Conservation (phyloP, 1,140 invertebrate genomes). For the Drosophila sucinea region DNA sequence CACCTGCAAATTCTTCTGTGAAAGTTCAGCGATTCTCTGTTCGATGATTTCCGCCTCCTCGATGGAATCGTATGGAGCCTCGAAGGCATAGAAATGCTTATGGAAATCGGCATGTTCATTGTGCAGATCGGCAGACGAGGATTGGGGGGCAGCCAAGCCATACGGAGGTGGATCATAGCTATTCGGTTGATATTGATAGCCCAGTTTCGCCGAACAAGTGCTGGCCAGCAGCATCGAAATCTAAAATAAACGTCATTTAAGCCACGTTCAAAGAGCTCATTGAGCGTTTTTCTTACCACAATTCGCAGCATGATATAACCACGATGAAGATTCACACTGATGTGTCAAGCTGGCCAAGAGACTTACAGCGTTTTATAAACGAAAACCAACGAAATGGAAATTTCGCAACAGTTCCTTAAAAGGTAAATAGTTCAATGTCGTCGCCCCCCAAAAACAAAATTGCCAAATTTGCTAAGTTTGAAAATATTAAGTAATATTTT, state of each 20-base stretch:
- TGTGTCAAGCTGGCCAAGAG: conserved; percentile 34
- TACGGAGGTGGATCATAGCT: conserved; percentile 20
- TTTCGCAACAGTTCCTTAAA: conserved; percentile 33
- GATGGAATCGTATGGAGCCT: conserved; percentile 58
- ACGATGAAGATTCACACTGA: conserved; percentile 28
- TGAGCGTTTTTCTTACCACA: conserved; percentile 43
- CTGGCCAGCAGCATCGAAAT: conserved; percentile 42
- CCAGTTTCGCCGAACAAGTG: conserved; percentile 50
- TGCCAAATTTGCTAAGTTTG: conserved; percentile 21
- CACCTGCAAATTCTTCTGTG: conserved; percentile 74
- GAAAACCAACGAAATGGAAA: conserved; percentile 34
- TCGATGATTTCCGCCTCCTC: conserved; percentile 53
- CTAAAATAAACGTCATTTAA: conserved; percentile 23
- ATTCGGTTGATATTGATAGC: conserved; percentile 59
- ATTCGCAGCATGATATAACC: conserved; percentile 62
- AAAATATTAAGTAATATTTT: conserved; percentile 40
- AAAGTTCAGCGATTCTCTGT: conserved; percentile 37
- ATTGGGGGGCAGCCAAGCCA: background rate
- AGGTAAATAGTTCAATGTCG: conserved; percentile 68
- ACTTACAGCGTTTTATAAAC: conserved; percentile 58
- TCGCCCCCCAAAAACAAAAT: conserved; percentile 24
- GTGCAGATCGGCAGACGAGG: conserved; percentile 26
- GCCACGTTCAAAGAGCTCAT: background rate
- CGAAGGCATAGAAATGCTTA: conserved; percentile 75
- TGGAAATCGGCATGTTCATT: conserved; percentile 54